Conservation (phyloP, 2,113 vertebrate genomes). For the Macroglossus sobrinus region DNA sequence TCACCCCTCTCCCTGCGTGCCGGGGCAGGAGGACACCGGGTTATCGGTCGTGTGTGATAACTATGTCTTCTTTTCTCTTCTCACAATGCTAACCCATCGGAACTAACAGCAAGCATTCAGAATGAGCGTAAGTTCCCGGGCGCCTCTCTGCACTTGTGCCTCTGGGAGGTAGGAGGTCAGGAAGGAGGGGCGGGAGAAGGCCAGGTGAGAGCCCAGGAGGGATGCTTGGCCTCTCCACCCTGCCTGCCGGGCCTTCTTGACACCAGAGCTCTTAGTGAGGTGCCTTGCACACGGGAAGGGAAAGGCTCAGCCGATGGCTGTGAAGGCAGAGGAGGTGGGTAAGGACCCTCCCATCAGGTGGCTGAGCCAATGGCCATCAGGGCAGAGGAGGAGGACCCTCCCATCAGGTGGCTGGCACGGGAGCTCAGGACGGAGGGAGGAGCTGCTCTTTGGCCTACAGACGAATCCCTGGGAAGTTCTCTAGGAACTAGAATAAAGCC, state of each 20-base stretch:
- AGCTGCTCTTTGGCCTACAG: not conserved
- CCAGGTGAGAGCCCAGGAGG: not conserved
- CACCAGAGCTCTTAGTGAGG: not conserved
- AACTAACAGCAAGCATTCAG: slow-evolving; percentile 98
- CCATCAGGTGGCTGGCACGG: not conserved
- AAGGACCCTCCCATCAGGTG: not conserved
- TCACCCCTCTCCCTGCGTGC: not conserved
- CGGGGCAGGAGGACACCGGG: not conserved
- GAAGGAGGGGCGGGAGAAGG: not conserved
- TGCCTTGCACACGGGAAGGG: not conserved
- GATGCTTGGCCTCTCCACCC: not conserved
- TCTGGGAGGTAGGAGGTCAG: slow-evolving; percentile 19
- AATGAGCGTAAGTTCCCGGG: slow-evolving; percentile 90
- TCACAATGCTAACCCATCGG: slow-evolving; percentile 78
- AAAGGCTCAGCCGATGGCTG: not conserved
- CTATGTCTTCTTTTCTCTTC: slow-evolving; percentile 63
- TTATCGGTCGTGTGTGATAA: not conserved
- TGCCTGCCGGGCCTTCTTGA: not conserved
- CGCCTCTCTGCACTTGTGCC: not conserved
- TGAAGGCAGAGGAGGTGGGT: not conserved
- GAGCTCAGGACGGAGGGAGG: not conserved
- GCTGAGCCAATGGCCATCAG: not conserved
- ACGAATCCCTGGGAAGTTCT: not conserved
- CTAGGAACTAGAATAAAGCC: not conserved
- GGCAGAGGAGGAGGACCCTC: not conserved